Evolutionary conservation across 2,888 invertebrate genomes (phyloP), one percentile per base, ranked within the genome.

Genomic region (Pilophorus perplexus): DNA sequence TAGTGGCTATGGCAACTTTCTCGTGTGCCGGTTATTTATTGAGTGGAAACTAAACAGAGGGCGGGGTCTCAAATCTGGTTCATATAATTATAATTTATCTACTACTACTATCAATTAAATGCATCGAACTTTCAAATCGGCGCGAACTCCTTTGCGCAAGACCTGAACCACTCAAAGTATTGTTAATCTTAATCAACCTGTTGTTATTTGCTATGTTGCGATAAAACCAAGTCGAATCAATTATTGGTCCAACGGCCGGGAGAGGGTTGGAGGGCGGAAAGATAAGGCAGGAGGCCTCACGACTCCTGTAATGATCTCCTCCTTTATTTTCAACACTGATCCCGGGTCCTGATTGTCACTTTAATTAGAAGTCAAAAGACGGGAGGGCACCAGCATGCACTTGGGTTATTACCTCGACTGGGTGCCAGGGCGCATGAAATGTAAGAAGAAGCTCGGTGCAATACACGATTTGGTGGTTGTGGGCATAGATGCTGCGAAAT

Each of bases 321-420:
- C 67, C 67, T 67, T 64, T 67, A 67, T 67, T 67, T 67, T 64
- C 67, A 64, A 65, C 64, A 65, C 64, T 65, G 64, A 65, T 65
- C 64, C 54, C 64, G 40, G 64, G 42, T 54, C 42, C 64, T 65
- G 64, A 65, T 65, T 65, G 64, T 65, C 64, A 40, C 64, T 65
- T 65, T 65, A 65, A 65, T 65, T 65, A 65, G 64, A 54, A 65
- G 54, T 65, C 64, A 65, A 65, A 65, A 54, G 64, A 42, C 38
- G 23, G 64, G 27, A 20, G 27, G 22, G 27, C 22, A 38, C 18
- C 55, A 55, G 40, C 59, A 33, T 40, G 23, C 44, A 42, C 59
- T 40, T 40, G 59, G 40, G 27, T 59, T 59, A 40, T 59, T 59
- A 59, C 59, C 59, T 42, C 23, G 38, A 33, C 38, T 38, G 22